phyloP scores from a whole-genome alignment of 1,140 invertebrate genomes.

The Drosophila leontia region DNA sequence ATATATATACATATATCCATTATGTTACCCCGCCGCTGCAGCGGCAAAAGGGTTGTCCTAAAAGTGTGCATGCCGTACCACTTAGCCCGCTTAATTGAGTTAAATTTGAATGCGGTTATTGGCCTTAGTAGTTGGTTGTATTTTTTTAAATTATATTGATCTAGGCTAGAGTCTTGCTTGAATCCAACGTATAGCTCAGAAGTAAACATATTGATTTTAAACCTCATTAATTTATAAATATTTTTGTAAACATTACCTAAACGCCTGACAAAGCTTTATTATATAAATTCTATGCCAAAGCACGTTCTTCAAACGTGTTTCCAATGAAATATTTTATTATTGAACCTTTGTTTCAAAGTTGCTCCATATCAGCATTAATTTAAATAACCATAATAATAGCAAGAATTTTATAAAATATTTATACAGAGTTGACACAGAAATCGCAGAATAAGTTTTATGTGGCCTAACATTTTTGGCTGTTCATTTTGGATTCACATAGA shows the following conservation, averaged over 20 bases:
- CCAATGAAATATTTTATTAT: background rate
- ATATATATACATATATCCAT: constrained; percentile 20
- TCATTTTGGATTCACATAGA: background rate
- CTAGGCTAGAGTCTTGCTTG: background rate
- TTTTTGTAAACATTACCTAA: background rate
- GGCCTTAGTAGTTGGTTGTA: constrained; percentile 18
- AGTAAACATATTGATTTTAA: background rate
- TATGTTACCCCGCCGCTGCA: constrained; percentile 12
- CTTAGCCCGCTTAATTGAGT: constrained; percentile 16
- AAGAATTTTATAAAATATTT: background rate
- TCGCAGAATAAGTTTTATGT: background rate
- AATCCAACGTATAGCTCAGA: background rate
- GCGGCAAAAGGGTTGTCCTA: constrained; percentile 59
- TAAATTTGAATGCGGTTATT: constrained; percentile 41
- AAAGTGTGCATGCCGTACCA: constrained; percentile 31
- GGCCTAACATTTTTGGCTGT: background rate
- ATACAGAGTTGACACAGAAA: too few species aligned
- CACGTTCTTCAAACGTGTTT: constrained; percentile 7
- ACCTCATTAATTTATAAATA: background rate
- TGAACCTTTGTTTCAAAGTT: background rate
- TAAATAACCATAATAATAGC: too few species aligned
- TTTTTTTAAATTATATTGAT: constrained; percentile 5
- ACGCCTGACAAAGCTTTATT: too few species aligned
- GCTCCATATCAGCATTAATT: background rate
- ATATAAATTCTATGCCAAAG: background rate